Conservation (phyloP, 2,888 invertebrate genomes). For the Andrena bicolor region DNA sequence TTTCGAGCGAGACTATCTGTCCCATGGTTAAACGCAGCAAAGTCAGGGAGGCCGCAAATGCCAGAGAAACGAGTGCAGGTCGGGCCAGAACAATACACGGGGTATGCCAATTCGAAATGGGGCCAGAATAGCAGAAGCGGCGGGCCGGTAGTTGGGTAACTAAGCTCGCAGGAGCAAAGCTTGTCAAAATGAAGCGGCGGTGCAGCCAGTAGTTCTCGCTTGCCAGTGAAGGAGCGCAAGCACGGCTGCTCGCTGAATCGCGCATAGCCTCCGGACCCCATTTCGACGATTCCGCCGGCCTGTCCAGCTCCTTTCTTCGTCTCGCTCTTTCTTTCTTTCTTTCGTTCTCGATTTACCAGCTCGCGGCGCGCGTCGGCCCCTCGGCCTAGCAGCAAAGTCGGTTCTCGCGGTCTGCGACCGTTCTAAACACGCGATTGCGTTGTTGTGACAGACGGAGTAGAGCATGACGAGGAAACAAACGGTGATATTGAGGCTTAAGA, state of each 20-base stretch:
- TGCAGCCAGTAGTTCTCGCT: constrained; percentile 62
- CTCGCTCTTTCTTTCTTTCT: not conserved
- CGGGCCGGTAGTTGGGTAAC: constrained; percentile 75
- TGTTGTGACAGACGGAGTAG: constrained; percentile 60
- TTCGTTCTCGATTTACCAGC: too few species aligned
- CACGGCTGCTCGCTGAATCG: constrained; percentile 5
- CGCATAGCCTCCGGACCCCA: not conserved
- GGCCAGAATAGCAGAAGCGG: constrained; percentile 80
- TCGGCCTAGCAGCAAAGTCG: not conserved
- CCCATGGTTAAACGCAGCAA: constrained; percentile 15
- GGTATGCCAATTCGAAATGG: constrained; percentile 83
- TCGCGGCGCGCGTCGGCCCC: not conserved
- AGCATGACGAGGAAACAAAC: constrained; percentile 91
- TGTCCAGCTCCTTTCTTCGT: not conserved
- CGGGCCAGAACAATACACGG: constrained; percentile 80
- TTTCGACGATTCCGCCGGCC: not conserved
- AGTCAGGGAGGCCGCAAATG: constrained; percentile 58
- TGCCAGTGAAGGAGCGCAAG: constrained; percentile 56
- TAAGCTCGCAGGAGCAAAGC: constrained; percentile 74
- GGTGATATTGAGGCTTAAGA: constrained; percentile 90
- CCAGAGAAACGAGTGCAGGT: constrained; percentile 79
- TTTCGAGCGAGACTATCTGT: constrained; percentile 14
- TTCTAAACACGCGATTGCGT: constrained; percentile 43
- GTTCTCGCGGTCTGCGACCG: not conserved
- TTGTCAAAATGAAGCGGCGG: constrained; percentile 78